Percentiles rank a stretch among this genome's conserved stretches.
phyloP scores from a whole-genome alignment of 2,797 vertebrate genomes.

The Crocodylus rhombifer region DNA sequence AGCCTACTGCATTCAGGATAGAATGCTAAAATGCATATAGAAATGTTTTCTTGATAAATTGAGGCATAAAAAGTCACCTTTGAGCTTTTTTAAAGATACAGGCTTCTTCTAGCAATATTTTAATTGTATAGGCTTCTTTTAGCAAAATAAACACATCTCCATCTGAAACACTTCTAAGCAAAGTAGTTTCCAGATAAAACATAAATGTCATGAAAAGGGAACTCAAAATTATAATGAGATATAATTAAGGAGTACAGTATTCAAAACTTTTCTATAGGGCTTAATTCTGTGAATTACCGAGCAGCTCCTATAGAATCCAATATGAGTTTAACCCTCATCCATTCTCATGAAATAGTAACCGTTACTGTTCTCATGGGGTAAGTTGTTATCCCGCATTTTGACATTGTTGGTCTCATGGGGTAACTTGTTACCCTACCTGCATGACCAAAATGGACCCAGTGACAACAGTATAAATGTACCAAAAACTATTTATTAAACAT shows the following conservation, averaged over 20 bases:
- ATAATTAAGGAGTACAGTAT: not conserved
- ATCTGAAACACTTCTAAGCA: not conserved
- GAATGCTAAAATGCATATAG: not conserved
- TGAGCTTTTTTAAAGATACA: not conserved
- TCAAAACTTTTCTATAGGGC: fast-evolving
- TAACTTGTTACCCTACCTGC: no score
- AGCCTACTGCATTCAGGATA: not conserved
- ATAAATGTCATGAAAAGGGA: not conserved
- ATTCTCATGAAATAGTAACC: no score
- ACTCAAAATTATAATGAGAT: not conserved
- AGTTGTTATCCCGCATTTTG: no score
- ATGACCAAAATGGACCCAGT: no score
- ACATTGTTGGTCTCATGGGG: no score
- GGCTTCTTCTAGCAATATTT: not conserved
- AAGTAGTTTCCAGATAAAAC: not conserved
- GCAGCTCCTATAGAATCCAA: not conserved
- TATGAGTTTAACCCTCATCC: no score
- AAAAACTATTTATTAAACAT: no score
- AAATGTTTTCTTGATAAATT: not conserved
- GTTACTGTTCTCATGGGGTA: no score
- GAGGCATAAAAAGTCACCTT: not conserved
- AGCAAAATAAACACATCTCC: not conserved
- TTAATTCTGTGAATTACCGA: not conserved
- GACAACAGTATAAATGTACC: no score
- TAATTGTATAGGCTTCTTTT: not conserved